Evolutionary conservation across 2,113 vertebrate species (phyloP).

Genomic region (Bufo gargarizans): DNA sequence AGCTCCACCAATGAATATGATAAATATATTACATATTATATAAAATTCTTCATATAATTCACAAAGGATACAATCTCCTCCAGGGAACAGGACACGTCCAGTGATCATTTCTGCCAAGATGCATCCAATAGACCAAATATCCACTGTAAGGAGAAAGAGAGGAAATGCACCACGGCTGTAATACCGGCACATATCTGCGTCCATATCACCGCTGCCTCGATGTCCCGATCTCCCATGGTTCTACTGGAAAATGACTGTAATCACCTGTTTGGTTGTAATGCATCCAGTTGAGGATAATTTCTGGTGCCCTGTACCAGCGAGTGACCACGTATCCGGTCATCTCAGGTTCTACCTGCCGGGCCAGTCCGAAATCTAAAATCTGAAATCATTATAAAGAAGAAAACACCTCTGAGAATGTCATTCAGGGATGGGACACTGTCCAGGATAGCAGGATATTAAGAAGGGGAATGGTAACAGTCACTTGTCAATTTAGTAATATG

Average conservation of each 20-base stretch:
- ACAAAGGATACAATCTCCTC: slow-evolving; percentile 81
- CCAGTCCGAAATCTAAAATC: slow-evolving; percentile 84
- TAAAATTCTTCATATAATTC: neutral
- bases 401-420: neutral
- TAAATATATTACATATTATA: neutral
- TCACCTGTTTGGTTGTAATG: slow-evolving; percentile 81
- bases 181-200: neutral
- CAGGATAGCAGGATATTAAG: too few relatives aligned
- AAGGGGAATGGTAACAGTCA: neutral
- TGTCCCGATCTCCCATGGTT: neutral
- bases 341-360: slow-evolving; percentile 77
- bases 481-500: neutral
- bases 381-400: slow-evolving; percentile 53
- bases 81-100: slow-evolving; percentile 75
- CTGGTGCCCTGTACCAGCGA: slow-evolving; percentile 81
- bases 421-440: neutral
- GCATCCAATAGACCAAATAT: slow-evolving; percentile 82
- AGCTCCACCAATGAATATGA: neutral
- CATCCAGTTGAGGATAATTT: slow-evolving; percentile 85
- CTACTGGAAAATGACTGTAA: neutral
- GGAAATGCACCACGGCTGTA: neutral
- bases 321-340: slow-evolving; percentile 85
- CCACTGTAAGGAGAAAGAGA: slow-evolving; percentile 69
- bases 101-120: slow-evolving; percentile 84
- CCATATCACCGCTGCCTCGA: neutral